Base-by-base conservation (phyloP, 2,797 vertebrate genomes). In the Lophius americanus region DNA sequence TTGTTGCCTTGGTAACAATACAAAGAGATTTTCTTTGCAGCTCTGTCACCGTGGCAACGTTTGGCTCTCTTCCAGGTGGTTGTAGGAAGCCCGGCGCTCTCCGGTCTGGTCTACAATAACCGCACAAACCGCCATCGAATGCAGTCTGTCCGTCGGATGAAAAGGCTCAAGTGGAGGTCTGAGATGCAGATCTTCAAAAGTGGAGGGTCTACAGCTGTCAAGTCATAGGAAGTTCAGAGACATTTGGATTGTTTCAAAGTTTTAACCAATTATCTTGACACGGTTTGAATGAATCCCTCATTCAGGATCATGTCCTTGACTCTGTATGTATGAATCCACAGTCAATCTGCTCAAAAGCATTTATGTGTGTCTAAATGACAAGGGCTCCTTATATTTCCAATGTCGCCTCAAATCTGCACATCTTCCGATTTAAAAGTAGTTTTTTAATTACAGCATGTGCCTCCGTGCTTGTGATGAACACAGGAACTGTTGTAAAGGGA, bases 1-100 rank as follows among this genome's bases (percentile, higher is more conserved):
- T 93, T 87, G 93, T 95, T 94, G 93, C 93, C 92, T 84, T 94
- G 93, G 94, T 93, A 94, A 95, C 93, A 90, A 90, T 91, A 93
- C 89, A 94, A 93, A 93, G 89, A 92, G 79, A 88, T 92, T 92
- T 91, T 87, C 85, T 93, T 92, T 53, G 76, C 90, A 91, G 90
- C 92, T 90, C 90, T 81, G 92, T 95, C 91, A 88, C 94, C 90
- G 75, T 93, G 93, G 93, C 88, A 93, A 95, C 91, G 75, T 84
- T 86, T 87, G 92, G 89, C 91, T 93, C 90, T 91, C 85, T 91
- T 94, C 90, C 88, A 92, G 86, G 78, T 87, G 65, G 76, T 80
- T 87, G 87, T 84, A 88, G 85, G 85, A 84, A 74, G 72, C 58
- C 9, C 43, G 64, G 68, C 66, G 67, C 78, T 78, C 84, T 72